These are phyloP conservation scores for Hystrix cristata DNA, from an alignment of 2,113 vertebrate genomes.

Conservation along the genomic window DNA sequence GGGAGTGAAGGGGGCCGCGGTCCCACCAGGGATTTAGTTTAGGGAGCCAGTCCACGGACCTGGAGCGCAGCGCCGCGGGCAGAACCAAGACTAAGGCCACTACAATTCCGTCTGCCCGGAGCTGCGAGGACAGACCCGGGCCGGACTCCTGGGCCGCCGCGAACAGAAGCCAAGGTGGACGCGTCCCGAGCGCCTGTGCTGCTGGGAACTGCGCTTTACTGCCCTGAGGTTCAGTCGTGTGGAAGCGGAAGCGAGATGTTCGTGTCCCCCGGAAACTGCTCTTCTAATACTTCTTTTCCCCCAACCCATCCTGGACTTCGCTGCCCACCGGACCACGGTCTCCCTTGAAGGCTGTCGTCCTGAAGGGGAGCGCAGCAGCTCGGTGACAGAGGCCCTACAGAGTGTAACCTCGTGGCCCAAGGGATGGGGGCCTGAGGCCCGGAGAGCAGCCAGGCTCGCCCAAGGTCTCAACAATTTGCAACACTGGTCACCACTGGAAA, in stretches of 20 bases:
- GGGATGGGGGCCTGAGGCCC: neutral
- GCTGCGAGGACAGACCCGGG: neutral
- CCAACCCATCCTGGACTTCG: neutral
- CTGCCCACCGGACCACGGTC: neutral
- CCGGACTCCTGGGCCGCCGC: neutral
- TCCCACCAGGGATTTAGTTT: neutral
- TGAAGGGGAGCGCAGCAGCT: neutral
- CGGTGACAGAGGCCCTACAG: neutral
- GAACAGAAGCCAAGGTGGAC: neutral
- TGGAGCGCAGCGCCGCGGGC: neutral
- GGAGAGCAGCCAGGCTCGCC: neutral
- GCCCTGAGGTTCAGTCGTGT: neutral
- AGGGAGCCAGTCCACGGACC: neutral
- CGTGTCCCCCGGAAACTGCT: neutral
- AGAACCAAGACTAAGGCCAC: neutral
- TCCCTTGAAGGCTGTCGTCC: neutral
- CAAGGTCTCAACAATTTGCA: neutral
- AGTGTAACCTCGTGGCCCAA: neutral
- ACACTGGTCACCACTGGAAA: neutral
- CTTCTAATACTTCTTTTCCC: neutral
- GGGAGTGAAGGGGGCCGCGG: neutral
- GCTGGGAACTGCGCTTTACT: neutral
- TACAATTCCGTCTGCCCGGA: neutral
- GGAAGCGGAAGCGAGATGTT: neutral
- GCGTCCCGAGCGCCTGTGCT: fast-evolving